A percentile compares a stretch with the other conserved stretches of the same genome.
Evolutionary conservation across 1,140 invertebrate genomes (phyloP).

Genomic region (Pseudomyrmex flavicornis): DNA sequence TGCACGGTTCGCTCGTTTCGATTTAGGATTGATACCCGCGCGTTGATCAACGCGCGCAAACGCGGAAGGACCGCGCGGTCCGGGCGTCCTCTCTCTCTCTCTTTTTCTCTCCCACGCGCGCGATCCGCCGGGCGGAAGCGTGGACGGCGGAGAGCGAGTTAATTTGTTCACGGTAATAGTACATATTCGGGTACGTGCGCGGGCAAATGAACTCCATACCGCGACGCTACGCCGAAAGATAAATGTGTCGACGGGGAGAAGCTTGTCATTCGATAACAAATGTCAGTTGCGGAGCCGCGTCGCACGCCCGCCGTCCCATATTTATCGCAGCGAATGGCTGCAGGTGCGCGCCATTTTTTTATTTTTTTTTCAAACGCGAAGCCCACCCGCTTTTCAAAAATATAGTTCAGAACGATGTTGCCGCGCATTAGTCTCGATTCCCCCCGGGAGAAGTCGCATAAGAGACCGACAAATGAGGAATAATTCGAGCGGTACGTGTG

Average conservation of each 20-base stretch:
- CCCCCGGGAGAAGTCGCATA: background rate
- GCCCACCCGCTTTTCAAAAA: slow-evolving; percentile 50
- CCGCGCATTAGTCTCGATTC: background rate
- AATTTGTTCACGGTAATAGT: slow-evolving; percentile 45
- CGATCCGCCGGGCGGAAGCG: slow-evolving; percentile 16
- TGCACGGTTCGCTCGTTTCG: slow-evolving; percentile 27
- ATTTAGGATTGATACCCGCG: slow-evolving; percentile 62
- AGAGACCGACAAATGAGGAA: background rate
- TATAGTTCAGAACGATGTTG: background rate
- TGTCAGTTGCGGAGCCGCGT: slow-evolving; percentile 61
- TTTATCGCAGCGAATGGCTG: slow-evolving; percentile 62
- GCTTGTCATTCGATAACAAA: slow-evolving; percentile 73
- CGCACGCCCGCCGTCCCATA: slow-evolving; percentile 36
- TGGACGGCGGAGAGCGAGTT: slow-evolving; percentile 45
- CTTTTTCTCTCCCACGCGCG: slow-evolving; percentile 27
- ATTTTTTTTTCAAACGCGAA: slow-evolving; percentile 38
- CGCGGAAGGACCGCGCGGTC: background rate
- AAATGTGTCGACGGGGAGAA: slow-evolving; percentile 70
- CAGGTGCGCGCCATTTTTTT: slow-evolving; percentile 62
- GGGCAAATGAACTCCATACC: slow-evolving; percentile 62
- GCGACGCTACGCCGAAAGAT: slow-evolving; percentile 60
- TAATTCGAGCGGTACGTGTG: background rate
- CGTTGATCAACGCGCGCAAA: slow-evolving; percentile 28
- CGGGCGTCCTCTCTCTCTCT: slow-evolving; percentile 25
- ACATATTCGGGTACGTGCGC: slow-evolving; percentile 48